A percentile compares a stretch with the other conserved stretches of the same genome.
Evolutionary conservation across 2,113 vertebrate species (phyloP).

Genomic region (Cryptomyrus ogoouensis): DNA sequence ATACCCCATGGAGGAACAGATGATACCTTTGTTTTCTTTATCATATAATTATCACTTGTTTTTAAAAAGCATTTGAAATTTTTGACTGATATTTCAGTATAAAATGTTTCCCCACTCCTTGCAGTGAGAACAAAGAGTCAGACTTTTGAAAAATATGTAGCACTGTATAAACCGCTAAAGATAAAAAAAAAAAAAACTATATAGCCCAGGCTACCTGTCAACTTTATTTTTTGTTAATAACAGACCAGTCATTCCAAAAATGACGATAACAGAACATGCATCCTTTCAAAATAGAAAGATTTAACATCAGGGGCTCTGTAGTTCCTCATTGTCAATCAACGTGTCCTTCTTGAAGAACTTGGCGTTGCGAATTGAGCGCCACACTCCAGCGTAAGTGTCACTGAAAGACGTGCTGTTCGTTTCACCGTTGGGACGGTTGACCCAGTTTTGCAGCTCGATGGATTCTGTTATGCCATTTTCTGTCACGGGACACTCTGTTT

Average conservation of each 20-base stretch:
- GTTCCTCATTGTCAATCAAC: slow-evolving; percentile 83
- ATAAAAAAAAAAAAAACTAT: background rate
- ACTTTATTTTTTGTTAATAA: slow-evolving; percentile 25
- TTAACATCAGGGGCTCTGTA: slow-evolving; percentile 75
- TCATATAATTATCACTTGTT: slow-evolving; percentile 3
- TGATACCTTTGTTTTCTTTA: background rate
- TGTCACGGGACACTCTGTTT: slow-evolving; percentile 12
- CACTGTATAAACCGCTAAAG: slow-evolving; percentile 21
- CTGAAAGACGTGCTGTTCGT: slow-evolving; percentile 53
- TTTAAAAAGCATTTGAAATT: background rate
- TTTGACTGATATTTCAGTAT: slow-evolving; percentile 25
- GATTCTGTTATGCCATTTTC: slow-evolving; percentile 32
- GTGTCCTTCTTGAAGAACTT: slow-evolving; percentile 83
- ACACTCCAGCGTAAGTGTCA: slow-evolving; percentile 78
- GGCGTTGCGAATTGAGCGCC: slow-evolving; percentile 78
- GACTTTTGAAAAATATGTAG: slow-evolving; percentile 32
- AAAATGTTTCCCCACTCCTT: slow-evolving; percentile 14
- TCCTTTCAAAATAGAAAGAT: slow-evolving; percentile 15
- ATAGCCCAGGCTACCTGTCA: slow-evolving; percentile 3
- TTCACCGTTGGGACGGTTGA: slow-evolving; percentile 38
- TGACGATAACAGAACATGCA: slow-evolving; percentile 38
- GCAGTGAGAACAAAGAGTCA: slow-evolving; percentile 31
- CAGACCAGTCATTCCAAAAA: slow-evolving; percentile 27
- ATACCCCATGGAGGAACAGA: background rate
- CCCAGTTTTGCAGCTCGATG: slow-evolving; percentile 55